phyloP scores from a whole-genome alignment of 2,888 invertebrate species.

The Sepiola atlantica region DNA sequence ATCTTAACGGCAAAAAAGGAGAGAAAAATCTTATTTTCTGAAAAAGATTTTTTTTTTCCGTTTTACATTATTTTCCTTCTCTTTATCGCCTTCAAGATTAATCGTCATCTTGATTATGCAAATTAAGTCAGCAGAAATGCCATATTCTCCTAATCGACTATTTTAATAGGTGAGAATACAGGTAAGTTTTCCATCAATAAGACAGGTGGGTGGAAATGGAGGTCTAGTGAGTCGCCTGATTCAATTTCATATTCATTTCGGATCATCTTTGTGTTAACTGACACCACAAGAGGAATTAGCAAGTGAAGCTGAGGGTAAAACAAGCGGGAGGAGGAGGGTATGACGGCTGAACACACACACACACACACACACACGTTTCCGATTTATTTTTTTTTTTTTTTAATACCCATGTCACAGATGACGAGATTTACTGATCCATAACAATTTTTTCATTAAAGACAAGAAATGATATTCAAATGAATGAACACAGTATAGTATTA shows the following conservation, averaged over 20 bases:
- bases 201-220: background rate
- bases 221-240: background rate
- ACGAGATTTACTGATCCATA: background rate
- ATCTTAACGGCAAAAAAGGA: background rate
- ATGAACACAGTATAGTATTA: background rate
- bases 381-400: too few relatives aligned
- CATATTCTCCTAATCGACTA: background rate
- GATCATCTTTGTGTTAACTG: background rate
- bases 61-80: background rate
- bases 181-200: background rate
- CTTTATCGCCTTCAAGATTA: background rate
- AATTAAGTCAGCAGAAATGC: constrained; percentile 32
- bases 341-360: background rate
- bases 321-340: background rate
- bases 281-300: background rate
- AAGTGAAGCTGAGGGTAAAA: background rate
- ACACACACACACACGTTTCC: background rate
- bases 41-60: background rate
- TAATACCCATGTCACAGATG: background rate
- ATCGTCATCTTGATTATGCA: background rate
- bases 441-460: constrained; percentile 5
- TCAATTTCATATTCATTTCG: background rate
- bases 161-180: background rate
- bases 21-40: background rate
- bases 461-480: background rate